A percentile compares a stretch with the other conserved stretches of the same genome.
Conservation (phyloP, 2,888 invertebrate species). For the Dicyrtomina minuta region DNA sequence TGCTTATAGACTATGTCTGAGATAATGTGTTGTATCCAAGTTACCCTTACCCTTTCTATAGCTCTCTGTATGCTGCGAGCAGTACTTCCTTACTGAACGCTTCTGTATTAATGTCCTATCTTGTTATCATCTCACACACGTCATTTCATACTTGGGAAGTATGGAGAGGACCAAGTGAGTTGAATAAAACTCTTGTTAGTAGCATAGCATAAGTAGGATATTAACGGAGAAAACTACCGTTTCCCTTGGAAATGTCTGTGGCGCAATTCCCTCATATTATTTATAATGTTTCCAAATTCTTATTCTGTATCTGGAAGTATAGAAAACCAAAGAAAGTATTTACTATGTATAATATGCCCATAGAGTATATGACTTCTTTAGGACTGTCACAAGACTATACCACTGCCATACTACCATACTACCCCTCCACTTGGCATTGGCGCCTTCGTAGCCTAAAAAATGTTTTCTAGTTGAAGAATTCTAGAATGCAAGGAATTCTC, state of each 20-base stretch:
- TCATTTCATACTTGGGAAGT: neutral
- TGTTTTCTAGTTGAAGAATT: too few relatives aligned
- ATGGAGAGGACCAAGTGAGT: too few relatives aligned
- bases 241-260: neutral
- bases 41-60: too few relatives aligned
- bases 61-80: too few relatives aligned
- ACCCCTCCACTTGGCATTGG: too few relatives aligned
- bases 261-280: neutral
- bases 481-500: too few relatives aligned
- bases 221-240: neutral
- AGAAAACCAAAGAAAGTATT: neutral
- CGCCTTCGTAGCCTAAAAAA: too few relatives aligned
- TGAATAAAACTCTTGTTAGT: slow-evolving; percentile 5
- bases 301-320: neutral
- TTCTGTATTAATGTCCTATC: slow-evolving; percentile 19
- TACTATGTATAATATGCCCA: too few relatives aligned
- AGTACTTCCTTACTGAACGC: too few relatives aligned
- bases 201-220: neutral
- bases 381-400: too few relatives aligned
- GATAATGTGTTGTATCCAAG: neutral
- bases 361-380: neutral
- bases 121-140: slow-evolving; percentile 15
- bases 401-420: too few relatives aligned
- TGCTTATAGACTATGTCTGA: too few relatives aligned
- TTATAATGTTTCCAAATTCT: neutral